Evolutionary conservation across 2,797 vertebrate genomes (phyloP).

Genomic region (Poeciliopsis infans): DNA sequence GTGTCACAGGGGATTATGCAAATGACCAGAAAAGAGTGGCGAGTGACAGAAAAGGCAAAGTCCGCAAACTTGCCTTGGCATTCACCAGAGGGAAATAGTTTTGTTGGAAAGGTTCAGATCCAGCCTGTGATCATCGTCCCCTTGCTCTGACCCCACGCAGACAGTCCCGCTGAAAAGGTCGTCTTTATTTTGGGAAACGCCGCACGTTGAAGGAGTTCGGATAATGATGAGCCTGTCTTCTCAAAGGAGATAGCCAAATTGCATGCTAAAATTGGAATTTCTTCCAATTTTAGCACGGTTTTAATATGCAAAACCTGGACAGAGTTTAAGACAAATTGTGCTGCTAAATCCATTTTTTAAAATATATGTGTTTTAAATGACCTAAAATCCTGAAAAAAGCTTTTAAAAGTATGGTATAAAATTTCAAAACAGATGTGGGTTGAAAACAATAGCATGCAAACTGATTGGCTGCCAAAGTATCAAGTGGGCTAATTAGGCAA

Average conservation of each 20-base stretch:
- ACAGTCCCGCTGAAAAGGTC: slow-evolving; percentile 41
- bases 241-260: slow-evolving; percentile 17
- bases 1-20: slow-evolving; percentile 80
- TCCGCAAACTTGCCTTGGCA: slow-evolving; percentile 55
- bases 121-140: slow-evolving; percentile 33
- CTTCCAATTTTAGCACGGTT: background rate
- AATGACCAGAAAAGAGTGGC: slow-evolving; percentile 58
- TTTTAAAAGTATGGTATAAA: background rate
- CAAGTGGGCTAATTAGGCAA: background rate
- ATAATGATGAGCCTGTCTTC: slow-evolving; percentile 34
- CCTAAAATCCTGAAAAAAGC: background rate
- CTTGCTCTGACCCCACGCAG: slow-evolving; percentile 37
- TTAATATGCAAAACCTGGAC: background rate
- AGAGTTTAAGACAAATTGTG: background rate
- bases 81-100: slow-evolving; percentile 51
- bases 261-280: slow-evolving; percentile 34
- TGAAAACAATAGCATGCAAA: no score
- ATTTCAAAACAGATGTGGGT: background rate
- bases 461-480: background rate
- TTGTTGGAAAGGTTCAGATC: slow-evolving; percentile 44
- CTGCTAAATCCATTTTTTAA: background rate
- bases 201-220: background rate
- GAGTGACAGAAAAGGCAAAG: slow-evolving; percentile 38
- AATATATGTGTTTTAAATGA: background rate
- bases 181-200: slow-evolving; percentile 14